Evolutionary conservation across 1,140 invertebrate genomes (phyloP), one percentile per base, ranked within the genome.

Genomic region (Drepana arcuata): DNA sequence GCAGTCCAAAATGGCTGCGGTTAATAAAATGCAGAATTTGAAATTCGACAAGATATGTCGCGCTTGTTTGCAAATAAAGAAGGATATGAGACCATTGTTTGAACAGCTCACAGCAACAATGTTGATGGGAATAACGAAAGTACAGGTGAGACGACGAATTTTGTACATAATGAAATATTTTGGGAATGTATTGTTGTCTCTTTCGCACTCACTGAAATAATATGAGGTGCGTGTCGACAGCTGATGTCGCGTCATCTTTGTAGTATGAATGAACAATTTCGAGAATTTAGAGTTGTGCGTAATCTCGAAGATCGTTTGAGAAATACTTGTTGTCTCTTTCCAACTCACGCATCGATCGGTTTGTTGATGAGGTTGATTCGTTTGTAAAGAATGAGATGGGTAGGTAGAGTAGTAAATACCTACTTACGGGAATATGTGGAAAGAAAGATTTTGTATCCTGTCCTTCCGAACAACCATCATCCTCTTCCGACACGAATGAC

Each of bases 31-130:
- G 9, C 48, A 51, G 24, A 60, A 51, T 52, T 64, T 77, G 40
- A 70, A 77, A 39, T 77, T 88, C 48, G 86, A 87, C 41, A 86
- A 87, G 67, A 86, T 87, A 44, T 88, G 87, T 69, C 84, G 87
- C n/a, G 83, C 85, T 16, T 88, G 87, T 68, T 82, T 87, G 46
- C 72, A 84, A 40, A 81, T 85, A 45, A 87, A 87, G 46, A 88
- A 87, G 58, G 87, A 87, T 48, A 88, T 88, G 86, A 77, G 86
- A 44, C 86, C 86, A 14, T 47, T 88, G 27, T 87, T 87, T 53
- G 86, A 85, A 44, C 86, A 88, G 47, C 83, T 87, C 32, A 85
- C 87, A 12, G 85, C 86, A 7, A 86, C 86, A 39, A 87, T 88
- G 87, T 45, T 88, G 41, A 87, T 87, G 86, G 84, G 85, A 37